Evolutionary conservation across 2,113 vertebrate genomes (phyloP), one percentile per base, ranked within the genome.

Genomic region (Fregata magnificens): DNA sequence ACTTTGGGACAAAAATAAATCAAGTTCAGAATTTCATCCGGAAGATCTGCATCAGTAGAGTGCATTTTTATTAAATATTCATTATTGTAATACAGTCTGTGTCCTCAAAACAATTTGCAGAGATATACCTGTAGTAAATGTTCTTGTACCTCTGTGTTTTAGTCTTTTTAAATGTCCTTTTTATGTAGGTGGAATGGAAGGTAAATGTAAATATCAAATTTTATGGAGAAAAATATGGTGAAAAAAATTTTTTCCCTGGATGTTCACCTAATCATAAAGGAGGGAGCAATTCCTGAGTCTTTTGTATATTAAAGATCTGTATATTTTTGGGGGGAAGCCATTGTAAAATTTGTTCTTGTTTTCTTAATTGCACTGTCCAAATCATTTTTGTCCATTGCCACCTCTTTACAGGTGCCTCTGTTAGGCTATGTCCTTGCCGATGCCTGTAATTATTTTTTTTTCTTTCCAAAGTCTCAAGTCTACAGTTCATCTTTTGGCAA

Each of bases 401-500:
- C 47, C 31, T 67, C 89, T 97, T 98, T 93, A 88, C 78, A 81
- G 19, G 47, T 94, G 86, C 85, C 65, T 95, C 90, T 95, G 7
- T 96, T 93, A 93, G 85, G 91, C 80, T 36, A 45, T 42, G 61
- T 93, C 32, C 55, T 97, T 96, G 80, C 76, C 67, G 91, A 10
- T 72, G 67, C 94, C 85, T 97, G 88, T 92, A 93, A 16, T 95
- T 92, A 14, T 74, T 89, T 93, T 72, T 97, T 97, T 95, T 88
- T 29, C 55, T 90, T 93, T 95, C 71, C 66, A 38, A 40, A 58
- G 59, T 93, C 90, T 96, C 66, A 94, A 85, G 82, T 90, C 81
- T 97, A 79, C 81, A 83, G 74, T 91, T 95, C 29, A 66, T 94
- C 90, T 96, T 97, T 86, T 49, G 82, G 79, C 91, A 96, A 94